phyloP scores from a whole-genome alignment of 2,797 vertebrate species.

The Pseudocheirus occidentalis region DNA sequence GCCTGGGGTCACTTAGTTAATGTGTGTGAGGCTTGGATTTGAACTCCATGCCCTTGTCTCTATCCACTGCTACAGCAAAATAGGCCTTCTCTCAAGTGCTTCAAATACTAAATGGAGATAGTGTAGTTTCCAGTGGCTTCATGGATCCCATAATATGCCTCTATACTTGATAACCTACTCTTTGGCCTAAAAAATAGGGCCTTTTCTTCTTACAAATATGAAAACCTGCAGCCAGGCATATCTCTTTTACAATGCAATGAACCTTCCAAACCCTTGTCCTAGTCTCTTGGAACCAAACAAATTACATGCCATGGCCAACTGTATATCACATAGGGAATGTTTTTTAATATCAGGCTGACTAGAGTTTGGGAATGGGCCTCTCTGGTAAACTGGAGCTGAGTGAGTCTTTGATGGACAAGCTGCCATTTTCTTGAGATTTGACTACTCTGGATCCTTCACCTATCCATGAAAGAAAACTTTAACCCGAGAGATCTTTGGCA shows the following conservation, averaged over 20 bases:
- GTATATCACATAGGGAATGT: conserved; percentile 74
- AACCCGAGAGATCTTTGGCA: conserved; percentile 71
- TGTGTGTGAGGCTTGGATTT: background rate
- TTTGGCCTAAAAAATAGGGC: conserved; percentile 21
- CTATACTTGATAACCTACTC: conserved; percentile 16
- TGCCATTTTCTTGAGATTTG: conserved; percentile 64
- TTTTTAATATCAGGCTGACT: conserved; percentile 65
- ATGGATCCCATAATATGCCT: background rate
- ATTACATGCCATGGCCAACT: conserved; percentile 80
- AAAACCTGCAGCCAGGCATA: conserved; percentile 75
- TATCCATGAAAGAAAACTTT: conserved; percentile 67
- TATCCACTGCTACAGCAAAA: background rate
- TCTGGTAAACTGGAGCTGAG: conserved; percentile 67
- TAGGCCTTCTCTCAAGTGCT: background rate
- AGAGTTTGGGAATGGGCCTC: conserved; percentile 69
- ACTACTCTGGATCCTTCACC: conserved; percentile 51
- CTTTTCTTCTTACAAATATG: conserved; percentile 74
- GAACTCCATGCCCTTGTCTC: background rate
- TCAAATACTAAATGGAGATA: background rate
- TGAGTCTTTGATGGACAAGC: conserved; percentile 60
- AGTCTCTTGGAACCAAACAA: conserved; percentile 82
- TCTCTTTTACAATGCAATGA: conserved; percentile 81
- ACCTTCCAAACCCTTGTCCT: conserved; percentile 81
- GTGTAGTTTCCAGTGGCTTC: background rate
- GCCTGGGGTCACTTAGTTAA: background rate